Conservation (phyloP, 2,113 vertebrate species). For the Onychostoma macrolepis region DNA sequence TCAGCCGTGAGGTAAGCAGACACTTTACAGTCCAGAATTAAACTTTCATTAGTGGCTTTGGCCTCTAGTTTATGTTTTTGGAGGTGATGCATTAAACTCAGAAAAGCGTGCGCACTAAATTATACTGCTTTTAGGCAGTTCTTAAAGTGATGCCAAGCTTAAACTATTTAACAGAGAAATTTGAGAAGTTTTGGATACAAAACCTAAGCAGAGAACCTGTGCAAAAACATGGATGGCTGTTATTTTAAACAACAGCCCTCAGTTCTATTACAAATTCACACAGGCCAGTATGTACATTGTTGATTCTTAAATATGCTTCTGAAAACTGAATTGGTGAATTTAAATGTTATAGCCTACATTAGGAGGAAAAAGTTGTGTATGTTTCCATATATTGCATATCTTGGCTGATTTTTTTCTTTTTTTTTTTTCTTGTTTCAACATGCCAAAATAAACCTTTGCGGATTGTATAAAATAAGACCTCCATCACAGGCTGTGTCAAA, state of each 20-base stretch:
- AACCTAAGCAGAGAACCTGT: background rate
- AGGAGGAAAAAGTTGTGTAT: background rate
- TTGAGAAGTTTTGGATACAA: background rate
- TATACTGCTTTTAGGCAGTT: background rate
- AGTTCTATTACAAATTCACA: background rate
- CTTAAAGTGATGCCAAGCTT: conserved; percentile 2
- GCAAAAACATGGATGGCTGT: background rate
- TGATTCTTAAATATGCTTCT: background rate
- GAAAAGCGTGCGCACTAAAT: background rate
- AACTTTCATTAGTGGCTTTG: background rate
- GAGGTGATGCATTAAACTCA: background rate
- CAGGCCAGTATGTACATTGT: background rate
- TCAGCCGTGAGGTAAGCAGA: conserved; percentile 4
- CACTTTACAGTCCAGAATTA: background rate
- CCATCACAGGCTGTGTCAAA: background rate
- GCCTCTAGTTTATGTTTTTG: background rate
- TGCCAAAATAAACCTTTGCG: background rate
- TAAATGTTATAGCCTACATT: background rate
- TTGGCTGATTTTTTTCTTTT: background rate
- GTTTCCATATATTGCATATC: background rate
- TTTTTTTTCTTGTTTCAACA: background rate
- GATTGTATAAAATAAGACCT: background rate
- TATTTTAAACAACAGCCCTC: background rate
- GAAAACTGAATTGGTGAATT: background rate
- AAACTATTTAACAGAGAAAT: background rate